phyloP scores from a whole-genome alignment of 2,113 vertebrate species.

The Grus americana region DNA sequence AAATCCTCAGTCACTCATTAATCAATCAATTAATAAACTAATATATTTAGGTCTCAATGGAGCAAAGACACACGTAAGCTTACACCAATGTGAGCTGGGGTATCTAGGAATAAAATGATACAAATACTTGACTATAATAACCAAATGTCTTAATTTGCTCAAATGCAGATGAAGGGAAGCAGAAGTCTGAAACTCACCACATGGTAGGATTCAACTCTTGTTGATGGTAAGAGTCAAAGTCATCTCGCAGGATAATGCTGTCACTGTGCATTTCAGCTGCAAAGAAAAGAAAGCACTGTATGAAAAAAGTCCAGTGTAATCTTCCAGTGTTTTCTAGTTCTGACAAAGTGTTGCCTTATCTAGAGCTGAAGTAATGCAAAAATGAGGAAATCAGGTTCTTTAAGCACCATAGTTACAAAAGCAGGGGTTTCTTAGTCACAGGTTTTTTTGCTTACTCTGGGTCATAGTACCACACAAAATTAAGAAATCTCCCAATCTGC shows the following conservation, averaged over 20 bases:
- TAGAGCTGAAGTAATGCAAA: background rate
- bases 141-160: background rate
- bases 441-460: background rate
- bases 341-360: background rate
- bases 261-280: constrained; percentile 91
- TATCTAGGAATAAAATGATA: background rate
- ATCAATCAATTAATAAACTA: constrained; percentile 2
- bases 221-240: constrained; percentile 92
- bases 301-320: background rate
- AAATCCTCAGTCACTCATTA: background rate
- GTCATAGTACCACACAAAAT: background rate
- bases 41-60: background rate
- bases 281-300: background rate
- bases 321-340: background rate
- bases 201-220: constrained; percentile 87
- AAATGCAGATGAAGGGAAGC: background rate
- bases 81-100: background rate
- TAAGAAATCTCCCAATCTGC: background rate
- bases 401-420: background rate
- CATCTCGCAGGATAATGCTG: constrained; percentile 91
- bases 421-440: background rate
- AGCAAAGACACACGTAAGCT: background rate
- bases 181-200: constrained; percentile 83
- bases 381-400: background rate
- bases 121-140: background rate